Evolutionary conservation across 2,888 invertebrate species (phyloP).

Genomic region (Agrotis clavis): DNA sequence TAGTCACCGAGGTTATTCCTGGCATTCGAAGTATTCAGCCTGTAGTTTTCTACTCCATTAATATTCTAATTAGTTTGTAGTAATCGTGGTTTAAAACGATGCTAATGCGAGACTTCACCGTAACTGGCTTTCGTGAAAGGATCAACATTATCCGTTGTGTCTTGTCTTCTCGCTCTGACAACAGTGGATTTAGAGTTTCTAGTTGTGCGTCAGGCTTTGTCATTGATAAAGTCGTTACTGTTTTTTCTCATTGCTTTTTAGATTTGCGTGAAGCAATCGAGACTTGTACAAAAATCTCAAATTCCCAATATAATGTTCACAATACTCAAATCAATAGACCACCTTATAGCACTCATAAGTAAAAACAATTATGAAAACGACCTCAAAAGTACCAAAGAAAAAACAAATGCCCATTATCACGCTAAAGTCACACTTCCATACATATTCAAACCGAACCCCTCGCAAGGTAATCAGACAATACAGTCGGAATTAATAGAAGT

Average conservation of each 20-base stretch:
- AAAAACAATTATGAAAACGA: background rate
- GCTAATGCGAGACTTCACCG: conserved; percentile 57
- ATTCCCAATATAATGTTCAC: background rate
- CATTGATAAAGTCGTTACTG: conserved; percentile 29
- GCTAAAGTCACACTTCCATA: conserved; percentile 37
- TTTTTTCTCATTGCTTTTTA: background rate
- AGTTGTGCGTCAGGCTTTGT: conserved; percentile 6
- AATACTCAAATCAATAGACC: background rate
- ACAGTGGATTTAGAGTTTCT: conserved; percentile 31
- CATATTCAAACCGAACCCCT: conserved; percentile 52
- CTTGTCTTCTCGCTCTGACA: conserved; percentile 41
- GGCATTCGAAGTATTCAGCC: conserved; percentile 61
- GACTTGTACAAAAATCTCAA: background rate
- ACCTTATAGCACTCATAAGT: background rate
- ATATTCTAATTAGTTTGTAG: conserved; percentile 68
- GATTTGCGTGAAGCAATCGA: background rate
- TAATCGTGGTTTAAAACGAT: conserved; percentile 64
- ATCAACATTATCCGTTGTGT: conserved; percentile 34
- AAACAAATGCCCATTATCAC: conserved; percentile 21
- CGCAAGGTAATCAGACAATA: conserved; percentile 54
- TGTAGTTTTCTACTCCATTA: conserved; percentile 62
- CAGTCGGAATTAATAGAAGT: conserved; percentile 59
- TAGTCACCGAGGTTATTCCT: conserved; percentile 65
- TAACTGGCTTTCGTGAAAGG: conserved; percentile 59
- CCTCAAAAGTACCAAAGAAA: background rate